A percentile compares a stretch with the other conserved stretches of the same genome.
Conservation (phyloP, 2,113 vertebrate species). For the Megaceryle torquata region DNA sequence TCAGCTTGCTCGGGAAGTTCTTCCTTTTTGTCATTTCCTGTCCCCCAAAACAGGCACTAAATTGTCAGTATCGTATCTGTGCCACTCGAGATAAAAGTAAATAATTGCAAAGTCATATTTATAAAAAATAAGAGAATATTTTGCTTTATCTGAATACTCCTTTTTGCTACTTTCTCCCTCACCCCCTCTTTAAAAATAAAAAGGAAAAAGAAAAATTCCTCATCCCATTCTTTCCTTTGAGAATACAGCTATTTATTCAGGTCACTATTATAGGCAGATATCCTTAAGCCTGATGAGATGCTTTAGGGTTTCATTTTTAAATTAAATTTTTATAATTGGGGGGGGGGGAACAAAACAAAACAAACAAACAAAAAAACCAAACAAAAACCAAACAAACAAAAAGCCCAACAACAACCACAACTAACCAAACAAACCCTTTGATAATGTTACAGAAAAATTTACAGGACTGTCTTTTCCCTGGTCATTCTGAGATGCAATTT, state of each 20-base stretch:
- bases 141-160: neutral
- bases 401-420: too few species aligned
- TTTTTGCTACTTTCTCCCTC: neutral
- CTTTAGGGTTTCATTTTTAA: neutral
- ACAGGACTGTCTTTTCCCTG: neutral
- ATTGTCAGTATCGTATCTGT: neutral
- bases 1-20: neutral
- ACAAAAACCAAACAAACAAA: too few species aligned
- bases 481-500: neutral
- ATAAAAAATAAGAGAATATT: neutral
- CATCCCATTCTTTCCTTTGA: neutral
- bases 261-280: neutral
- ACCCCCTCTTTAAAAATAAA: neutral
- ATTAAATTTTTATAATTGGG: too few species aligned
- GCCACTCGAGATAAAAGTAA: neutral
- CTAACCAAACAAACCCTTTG: neutral
- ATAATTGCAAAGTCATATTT: neutral
- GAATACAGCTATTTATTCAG: neutral
- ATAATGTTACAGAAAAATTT: neutral
- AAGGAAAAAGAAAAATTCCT: neutral
- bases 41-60: neutral
- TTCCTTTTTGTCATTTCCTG: neutral
- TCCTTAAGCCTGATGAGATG: neutral
- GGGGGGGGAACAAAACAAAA: neutral
- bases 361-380: too few species aligned